Evolutionary conservation across 2,113 vertebrate species (phyloP), one percentile per base, ranked within the genome.

Genomic region (Indicator maculatus): DNA sequence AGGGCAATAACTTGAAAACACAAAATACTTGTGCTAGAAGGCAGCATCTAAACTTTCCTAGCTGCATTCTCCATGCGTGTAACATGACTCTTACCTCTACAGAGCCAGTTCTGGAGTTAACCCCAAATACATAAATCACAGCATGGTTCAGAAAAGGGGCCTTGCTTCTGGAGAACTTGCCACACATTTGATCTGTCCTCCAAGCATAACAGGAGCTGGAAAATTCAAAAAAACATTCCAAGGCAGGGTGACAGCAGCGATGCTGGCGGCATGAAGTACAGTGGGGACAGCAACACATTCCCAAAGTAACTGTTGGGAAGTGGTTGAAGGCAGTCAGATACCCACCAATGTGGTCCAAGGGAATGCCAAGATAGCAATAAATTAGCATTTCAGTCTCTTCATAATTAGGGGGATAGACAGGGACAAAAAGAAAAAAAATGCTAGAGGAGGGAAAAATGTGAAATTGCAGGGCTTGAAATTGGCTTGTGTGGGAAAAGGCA

Each of bases 381-480:
- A 89, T 77, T 69, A 65, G 47, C 73, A 23, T 93, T 75, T 69
- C 5, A 3, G 61, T 77, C 64, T 15, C 33, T 56, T 78, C 21
- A 3, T 92, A 92, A 96, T 96, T 78, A 92, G 39, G 86, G 77
- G 73, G 65, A n/a, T 31, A 56, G 59, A 61, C 91, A 83, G 20
- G 30, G 30, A 30, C 6, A 17, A 21, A 27, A 39, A 38, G 18
- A 27, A 58, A 38, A 65, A 77, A 71, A n/a, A 41, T 23, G 79
- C 72, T 74, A 17, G 28, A 38, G 31, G 24, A 60, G 31, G 47
- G 63, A 3, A 36, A 61, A 90, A 92, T 3, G 20, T 9, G 53
- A 61, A 88, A 36, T 88, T 86, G 67, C 69, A 59, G 73, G 66
- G 44, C 83, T 92, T 75, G 65, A 86, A 86, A 41, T 56, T 83